Base-by-base conservation (phyloP, 2,888 invertebrate genomes). In the Drosophila phalerata region DNA sequence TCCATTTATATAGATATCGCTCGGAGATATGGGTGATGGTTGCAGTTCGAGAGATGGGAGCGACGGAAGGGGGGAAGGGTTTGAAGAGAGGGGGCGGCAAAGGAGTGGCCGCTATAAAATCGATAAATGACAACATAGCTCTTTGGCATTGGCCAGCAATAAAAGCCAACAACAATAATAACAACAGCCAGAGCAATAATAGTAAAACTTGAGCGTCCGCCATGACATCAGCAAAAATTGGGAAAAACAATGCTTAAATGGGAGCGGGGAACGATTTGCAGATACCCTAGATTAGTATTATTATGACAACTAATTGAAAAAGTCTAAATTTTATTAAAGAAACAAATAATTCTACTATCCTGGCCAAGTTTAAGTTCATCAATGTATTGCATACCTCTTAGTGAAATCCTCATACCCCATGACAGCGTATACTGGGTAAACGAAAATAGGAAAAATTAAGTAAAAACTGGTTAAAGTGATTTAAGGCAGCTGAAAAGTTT, bases 51-150 rank as follows among this genome's bases (percentile, higher is more conserved):
- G 11, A 25, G 37, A n/a, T 30, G 25, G 40, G 10, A n/a, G n/a
- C n/a, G n/a, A n/a, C n/a, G n/a, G 32, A n/a, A 15, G 47, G 32
- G n/a, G 34, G 10, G 47, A 22, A 47, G 25, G 34, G 15, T 22
- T 17, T 22, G 47, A 11, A 4, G 11, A 11, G 49, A 22, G 10
- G 28, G 19, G 52, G 61, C 22, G 15, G 15, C 43, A 55, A 56
- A 68, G 74, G 82, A 73, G 77, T 60, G 75, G 70, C 56, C 34
- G 56, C 82, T 66, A 81, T 77, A 79, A 87, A 84, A 84, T 84
- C 84, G 80, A 84, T 84, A 84, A 70, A 79, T 87, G 85, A 85
- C 85, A 79, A 72, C 82, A 84, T 72, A 84, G 74, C 81, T 65
- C 81, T 69, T 25, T 60, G 30, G 61, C 48, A 73, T 76, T 70